Conservation (phyloP, 2,797 vertebrate genomes). For the Oophaga sylvatica region DNA sequence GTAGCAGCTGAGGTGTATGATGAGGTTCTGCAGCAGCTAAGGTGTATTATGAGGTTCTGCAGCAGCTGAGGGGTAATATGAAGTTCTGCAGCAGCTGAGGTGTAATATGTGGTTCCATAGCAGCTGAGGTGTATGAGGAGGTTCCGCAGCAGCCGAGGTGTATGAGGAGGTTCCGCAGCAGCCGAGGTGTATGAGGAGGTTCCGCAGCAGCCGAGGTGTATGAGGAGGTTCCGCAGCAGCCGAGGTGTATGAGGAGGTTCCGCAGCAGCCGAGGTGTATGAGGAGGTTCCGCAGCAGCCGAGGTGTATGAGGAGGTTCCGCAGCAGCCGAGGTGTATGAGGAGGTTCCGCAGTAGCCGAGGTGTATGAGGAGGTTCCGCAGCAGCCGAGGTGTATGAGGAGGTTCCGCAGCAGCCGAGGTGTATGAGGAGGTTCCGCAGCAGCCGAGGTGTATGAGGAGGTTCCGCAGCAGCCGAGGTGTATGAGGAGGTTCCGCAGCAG, state of each 20-base stretch:
- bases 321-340: not conserved
- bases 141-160: too few species aligned
- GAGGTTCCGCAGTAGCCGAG: not conserved
- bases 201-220: not conserved
- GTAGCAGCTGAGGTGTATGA: too few species aligned
- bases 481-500: too few species aligned
- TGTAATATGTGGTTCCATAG: not conserved
- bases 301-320: not conserved
- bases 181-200: not conserved
- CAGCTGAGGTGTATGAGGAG: not conserved
- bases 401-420: too few species aligned
- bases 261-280: not conserved
- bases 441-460: too few species aligned
- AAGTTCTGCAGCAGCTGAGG: not conserved
- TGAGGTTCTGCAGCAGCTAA: too few species aligned
- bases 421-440: not conserved
- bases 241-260: too few species aligned
- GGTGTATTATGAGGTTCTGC: not conserved
- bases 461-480: too few species aligned
- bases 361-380: too few species aligned
- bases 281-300: not conserved
- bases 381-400: too few species aligned
- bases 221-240: too few species aligned
- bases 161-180: not conserved
- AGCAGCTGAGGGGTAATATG: not conserved